Evolutionary conservation across 2,797 vertebrate species (phyloP), one percentile per base, ranked within the genome.

Genomic region (Molossus alvarezi): DNA sequence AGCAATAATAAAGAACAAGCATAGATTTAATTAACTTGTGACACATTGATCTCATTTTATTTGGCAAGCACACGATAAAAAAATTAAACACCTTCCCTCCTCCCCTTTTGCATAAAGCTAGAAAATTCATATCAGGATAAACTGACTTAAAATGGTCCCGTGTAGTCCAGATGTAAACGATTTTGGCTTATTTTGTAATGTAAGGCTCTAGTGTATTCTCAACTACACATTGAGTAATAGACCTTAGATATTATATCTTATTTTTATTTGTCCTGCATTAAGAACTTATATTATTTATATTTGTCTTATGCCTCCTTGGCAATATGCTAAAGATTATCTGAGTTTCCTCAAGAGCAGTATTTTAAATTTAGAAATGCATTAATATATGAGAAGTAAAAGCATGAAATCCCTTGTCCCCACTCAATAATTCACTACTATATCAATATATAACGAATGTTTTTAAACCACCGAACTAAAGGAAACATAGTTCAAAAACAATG

Each of bases 1-100:
- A 94, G 41, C 57, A 96, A 96, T 77, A 95, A 83, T 33, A 94
- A 95, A 25, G 23, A 77, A 87, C 27, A 96, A 96, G 89, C 13
- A 92, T 3, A 21, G 1, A 5, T 60, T 86, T 62, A 81, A 88
- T 95, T 95, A 84, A 96, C 81, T 94, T 73, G 89, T 17, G 25
- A 14, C 23, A 45, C 51, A 87, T 7, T 90, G 82, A 75, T 80
- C 33, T 95, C 6, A 10, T 60, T 96, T 88, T 91, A 96, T 96
- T 97, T 96, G 58, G 41, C 53, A 94, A 0, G 1, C 67, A 29
- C 8, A 60, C 55, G 84, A 95, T 80, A n/a, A 41, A 27, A 69
- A 67, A 85, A 92, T 92, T 48, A 97, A 97, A 80, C 6, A 18
- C 17, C 17, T 64, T 25, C 21, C 55, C 29, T 83, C 73, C 7